phyloP scores from a whole-genome alignment of 2,888 invertebrate genomes.

The Elysia crispata region DNA sequence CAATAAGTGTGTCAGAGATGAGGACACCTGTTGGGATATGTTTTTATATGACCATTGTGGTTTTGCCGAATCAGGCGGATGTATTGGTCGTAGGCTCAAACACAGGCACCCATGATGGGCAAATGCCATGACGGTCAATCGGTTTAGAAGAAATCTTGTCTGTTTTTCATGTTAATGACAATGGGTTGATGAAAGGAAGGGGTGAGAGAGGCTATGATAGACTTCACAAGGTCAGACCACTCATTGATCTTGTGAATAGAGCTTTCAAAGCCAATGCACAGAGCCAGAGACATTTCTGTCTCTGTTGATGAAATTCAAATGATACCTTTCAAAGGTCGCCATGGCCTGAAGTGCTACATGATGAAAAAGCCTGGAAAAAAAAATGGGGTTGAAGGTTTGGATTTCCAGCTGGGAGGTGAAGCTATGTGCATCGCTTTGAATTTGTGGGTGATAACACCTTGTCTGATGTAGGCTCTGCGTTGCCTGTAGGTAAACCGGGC shows the following conservation, averaged over 20 bases:
- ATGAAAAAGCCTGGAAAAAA: conserved; percentile 47
- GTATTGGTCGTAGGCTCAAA: conserved; percentile 23
- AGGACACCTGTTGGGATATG: conserved; percentile 1
- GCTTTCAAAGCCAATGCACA: conserved; percentile 36
- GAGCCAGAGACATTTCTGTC: conserved; percentile 31
- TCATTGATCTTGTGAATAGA: conserved; percentile 20
- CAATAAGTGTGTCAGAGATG: neutral
- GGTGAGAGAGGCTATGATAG: conserved; percentile 39
- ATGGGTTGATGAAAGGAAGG: conserved; percentile 27
- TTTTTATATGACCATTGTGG: conserved; percentile 12
- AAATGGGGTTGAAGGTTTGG: conserved; percentile 47
- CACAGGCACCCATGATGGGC: neutral
- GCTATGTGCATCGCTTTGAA: conserved; percentile 38
- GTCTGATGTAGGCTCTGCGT: neutral
- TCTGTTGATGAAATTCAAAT: conserved; percentile 49
- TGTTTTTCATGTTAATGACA: conserved; percentile 41
- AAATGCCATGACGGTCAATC: conserved; percentile 37
- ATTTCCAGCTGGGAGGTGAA: conserved; percentile 38
- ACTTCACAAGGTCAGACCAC: conserved; percentile 39
- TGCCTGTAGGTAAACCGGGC: neutral
- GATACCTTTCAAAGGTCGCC: conserved; percentile 45
- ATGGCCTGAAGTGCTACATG: conserved; percentile 40
- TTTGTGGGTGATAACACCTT: neutral
- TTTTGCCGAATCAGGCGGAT: conserved; percentile 11
- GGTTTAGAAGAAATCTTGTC: conserved; percentile 49